Evolutionary conservation across 2,797 vertebrate species (phyloP).

Genomic region (Sebastiscus albofasciatus): DNA sequence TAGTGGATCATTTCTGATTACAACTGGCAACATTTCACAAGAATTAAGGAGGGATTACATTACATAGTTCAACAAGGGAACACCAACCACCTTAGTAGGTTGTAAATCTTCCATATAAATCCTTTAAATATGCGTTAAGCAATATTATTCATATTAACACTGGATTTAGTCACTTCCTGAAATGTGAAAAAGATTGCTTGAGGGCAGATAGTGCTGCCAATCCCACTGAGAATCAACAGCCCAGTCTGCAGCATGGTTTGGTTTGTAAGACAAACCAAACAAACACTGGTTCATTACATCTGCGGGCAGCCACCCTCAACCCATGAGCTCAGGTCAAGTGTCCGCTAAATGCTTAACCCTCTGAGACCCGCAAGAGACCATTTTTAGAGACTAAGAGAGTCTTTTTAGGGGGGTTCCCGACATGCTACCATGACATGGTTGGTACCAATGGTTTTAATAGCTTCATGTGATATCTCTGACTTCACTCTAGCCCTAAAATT

Average conservation of each 20-base stretch:
- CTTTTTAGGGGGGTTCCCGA: no score
- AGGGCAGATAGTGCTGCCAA: not conserved
- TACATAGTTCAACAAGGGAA: not conserved
- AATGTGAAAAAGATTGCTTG: not conserved
- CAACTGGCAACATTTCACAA: not conserved
- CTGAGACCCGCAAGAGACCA: no score
- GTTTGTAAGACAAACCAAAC: no score
- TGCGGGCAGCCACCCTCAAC: no score
- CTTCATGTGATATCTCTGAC: no score
- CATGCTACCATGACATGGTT: no score
- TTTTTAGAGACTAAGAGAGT: no score
- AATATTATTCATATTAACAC: not conserved
- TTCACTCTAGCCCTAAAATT: no score
- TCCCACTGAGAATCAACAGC: not conserved
- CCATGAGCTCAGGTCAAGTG: no score
- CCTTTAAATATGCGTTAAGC: not conserved
- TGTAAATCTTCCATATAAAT: not conserved
- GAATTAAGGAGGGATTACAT: not conserved
- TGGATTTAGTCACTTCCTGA: not conserved
- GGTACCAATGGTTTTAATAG: no score
- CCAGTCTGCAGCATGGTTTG: not conserved
- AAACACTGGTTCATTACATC: no score
- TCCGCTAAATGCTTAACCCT: no score
- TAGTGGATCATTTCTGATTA: not conserved
- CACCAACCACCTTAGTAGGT: not conserved